A percentile compares a stretch with the other conserved stretches of the same genome.
Conservation (phyloP, 2,113 vertebrate genomes). For the Podarcis cretensis region DNA sequence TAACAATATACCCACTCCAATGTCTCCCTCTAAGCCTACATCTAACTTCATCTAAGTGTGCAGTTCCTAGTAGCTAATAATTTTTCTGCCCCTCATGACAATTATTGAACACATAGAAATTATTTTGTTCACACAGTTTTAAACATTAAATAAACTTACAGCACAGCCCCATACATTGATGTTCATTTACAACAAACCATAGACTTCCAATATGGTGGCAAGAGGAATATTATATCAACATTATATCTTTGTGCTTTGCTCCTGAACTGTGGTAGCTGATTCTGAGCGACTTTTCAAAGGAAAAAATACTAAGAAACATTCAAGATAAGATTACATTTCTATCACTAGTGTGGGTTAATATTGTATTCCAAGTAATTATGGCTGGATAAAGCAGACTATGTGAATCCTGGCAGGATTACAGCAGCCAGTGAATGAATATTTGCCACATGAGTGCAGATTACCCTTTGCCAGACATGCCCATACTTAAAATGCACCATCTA, state of each 20-base stretch:
- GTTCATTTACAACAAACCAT: background rate
- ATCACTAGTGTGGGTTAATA: background rate
- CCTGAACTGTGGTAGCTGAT: background rate
- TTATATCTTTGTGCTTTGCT: background rate
- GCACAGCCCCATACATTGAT: background rate
- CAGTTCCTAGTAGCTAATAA: too few species aligned
- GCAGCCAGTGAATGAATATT: background rate
- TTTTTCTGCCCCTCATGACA: background rate
- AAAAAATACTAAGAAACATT: background rate
- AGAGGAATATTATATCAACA: background rate
- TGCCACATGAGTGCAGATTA: slow-evolving; percentile 13
- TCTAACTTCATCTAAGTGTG: background rate
- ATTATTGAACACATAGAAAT: background rate
- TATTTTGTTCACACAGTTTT: background rate
- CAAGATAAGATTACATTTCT: background rate
- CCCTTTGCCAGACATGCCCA: background rate
- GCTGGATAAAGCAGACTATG: background rate
- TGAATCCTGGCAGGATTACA: background rate
- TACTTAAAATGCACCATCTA: slow-evolving; percentile 30
- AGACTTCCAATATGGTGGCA: too few species aligned
- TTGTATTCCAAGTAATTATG: background rate
- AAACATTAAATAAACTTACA: background rate
- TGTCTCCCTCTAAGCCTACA: background rate
- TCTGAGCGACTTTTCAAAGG: background rate
- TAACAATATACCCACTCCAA: background rate